A percentile compares a stretch with the other conserved stretches of the same genome.
Evolutionary conservation across 2,888 invertebrate species (phyloP).

Genomic region (Hyppa rectilinea): DNA sequence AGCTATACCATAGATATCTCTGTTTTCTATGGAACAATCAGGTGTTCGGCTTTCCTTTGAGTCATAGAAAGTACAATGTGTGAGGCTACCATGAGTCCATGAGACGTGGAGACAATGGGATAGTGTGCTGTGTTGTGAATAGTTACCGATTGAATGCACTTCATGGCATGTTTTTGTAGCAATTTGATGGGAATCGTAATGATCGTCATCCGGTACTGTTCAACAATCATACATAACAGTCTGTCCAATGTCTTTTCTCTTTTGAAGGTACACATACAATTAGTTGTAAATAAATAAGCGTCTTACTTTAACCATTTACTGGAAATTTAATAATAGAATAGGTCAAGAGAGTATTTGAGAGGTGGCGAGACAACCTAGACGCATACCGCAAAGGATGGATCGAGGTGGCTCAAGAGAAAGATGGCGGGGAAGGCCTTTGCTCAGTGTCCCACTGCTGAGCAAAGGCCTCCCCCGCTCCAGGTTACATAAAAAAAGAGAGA

Average conservation of each 20-base stretch:
- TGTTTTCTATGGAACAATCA: conserved; percentile 65
- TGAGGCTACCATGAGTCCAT: conserved; percentile 51
- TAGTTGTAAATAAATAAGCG: background rate
- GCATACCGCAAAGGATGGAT: too few relatives aligned
- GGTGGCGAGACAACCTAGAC: too few relatives aligned
- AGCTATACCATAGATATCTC: conserved; percentile 38
- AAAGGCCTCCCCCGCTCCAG: too few relatives aligned
- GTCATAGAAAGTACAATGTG: conserved; percentile 63
- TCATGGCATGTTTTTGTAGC: conserved; percentile 15
- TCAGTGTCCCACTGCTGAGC: too few relatives aligned
- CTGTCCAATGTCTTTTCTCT: background rate
- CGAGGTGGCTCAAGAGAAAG: too few relatives aligned
- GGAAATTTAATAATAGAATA: too few relatives aligned
- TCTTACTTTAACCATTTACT: background rate
- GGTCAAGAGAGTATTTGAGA: too few relatives aligned
- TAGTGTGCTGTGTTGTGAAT: conserved; percentile 29
- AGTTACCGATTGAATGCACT: conserved; percentile 26
- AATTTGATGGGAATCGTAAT: conserved; percentile 41
- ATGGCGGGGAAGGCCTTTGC: too few relatives aligned
- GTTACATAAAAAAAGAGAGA: too few relatives aligned
- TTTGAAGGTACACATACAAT: background rate
- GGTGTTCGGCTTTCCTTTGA: conserved; percentile 68
- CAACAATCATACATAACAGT: background rate
- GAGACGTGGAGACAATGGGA: conserved; percentile 51
- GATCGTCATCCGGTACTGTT: conserved; percentile 26